Conservation (phyloP, 2,113 vertebrate genomes). For the Pelusios castaneus region DNA sequence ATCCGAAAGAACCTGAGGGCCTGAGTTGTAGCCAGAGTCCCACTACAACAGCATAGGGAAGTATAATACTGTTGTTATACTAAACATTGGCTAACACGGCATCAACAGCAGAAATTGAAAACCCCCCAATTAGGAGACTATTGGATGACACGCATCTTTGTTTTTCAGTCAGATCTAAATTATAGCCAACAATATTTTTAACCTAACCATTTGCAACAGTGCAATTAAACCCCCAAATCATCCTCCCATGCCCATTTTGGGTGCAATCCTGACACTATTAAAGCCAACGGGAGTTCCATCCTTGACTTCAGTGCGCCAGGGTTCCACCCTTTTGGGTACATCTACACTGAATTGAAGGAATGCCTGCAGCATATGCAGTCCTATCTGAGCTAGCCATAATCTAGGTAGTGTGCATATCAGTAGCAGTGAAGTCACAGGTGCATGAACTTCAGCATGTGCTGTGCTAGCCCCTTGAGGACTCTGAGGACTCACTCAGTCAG, state of each 20-base stretch:
- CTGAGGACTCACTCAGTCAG: too few species aligned
- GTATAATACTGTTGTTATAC: neutral
- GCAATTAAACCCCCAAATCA: neutral
- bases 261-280: neutral
- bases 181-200: neutral
- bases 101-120: neutral
- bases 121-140: neutral
- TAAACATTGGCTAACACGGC: neutral
- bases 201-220: neutral
- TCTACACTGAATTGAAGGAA: neutral
- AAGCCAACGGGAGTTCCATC: fast-evolving
- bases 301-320: neutral
- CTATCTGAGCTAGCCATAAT: neutral
- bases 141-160: neutral
- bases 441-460: too few species aligned
- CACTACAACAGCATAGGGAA: fast-evolving
- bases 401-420: neutral
- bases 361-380: neutral
- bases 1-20: too few species aligned
- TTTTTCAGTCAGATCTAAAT: neutral
- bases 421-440: neutral
- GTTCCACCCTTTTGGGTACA: neutral
- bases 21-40: too few species aligned
- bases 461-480: too few species aligned
- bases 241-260: fast-evolving